Conservation (phyloP, 2,113 vertebrate genomes). For the Panthera uncia region DNA sequence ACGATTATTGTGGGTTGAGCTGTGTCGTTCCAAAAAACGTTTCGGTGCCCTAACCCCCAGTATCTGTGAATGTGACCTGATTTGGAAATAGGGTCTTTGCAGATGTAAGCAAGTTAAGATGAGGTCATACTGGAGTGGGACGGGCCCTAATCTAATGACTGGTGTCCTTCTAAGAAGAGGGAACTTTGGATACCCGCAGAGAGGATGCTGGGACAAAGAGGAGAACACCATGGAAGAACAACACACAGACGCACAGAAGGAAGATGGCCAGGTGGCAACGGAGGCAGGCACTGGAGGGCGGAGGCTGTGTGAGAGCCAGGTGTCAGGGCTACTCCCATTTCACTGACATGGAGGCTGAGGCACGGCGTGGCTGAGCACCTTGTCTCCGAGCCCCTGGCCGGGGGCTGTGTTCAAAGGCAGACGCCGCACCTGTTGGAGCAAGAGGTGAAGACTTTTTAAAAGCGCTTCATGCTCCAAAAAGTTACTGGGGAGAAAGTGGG, state of each 20-base stretch:
- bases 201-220: neutral
- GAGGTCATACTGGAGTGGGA: neutral
- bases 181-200: neutral
- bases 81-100: neutral
- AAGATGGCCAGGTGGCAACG: accelerated
- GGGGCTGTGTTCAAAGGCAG: neutral
- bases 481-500: neutral
- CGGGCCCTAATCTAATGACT: neutral
- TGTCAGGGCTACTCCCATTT: accelerated
- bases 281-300: neutral
- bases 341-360: accelerated
- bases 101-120: neutral
- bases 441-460: neutral
- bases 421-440: too few species aligned
- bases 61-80: neutral
- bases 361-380: accelerated
- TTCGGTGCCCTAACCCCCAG: neutral
- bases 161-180: neutral
- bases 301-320: accelerated
- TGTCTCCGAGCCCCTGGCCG: neutral
- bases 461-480: neutral
- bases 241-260: neutral
- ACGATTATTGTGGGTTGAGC: neutral
- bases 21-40: neutral
- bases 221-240: neutral